A percentile compares a stretch with the other conserved stretches of the same genome.
These are phyloP conservation scores for Etheostoma spectabile DNA, from an alignment of 2,113 vertebrate genomes.

Conservation along the genomic window DNA sequence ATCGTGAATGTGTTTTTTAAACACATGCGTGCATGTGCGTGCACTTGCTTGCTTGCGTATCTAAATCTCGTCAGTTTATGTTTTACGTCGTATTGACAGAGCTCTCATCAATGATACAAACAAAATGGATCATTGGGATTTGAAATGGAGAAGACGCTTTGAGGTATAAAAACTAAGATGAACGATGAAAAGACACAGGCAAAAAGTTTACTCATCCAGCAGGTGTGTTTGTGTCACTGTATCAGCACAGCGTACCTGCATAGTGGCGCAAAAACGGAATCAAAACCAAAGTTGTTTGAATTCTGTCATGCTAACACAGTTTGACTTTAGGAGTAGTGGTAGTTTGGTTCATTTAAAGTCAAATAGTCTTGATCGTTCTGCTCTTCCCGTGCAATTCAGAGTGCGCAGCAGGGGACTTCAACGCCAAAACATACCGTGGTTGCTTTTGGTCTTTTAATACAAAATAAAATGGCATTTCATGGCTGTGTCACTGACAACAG, in stretches of 20 bases:
- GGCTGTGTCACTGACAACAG: constrained; percentile 43
- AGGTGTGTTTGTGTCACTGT: not conserved
- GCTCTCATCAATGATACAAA: constrained; percentile 16
- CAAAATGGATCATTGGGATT: constrained; percentile 40
- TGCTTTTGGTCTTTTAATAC: constrained; percentile 23
- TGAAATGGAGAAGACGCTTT: constrained; percentile 49
- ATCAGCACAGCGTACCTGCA: not conserved
- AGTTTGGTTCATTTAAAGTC: not conserved
- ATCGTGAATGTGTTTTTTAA: constrained; percentile 37
- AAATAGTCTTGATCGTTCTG: not conserved
- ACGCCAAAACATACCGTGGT: not conserved
- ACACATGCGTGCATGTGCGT: constrained; percentile 20
- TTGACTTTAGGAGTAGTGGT: too few relatives aligned
- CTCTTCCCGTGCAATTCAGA: not conserved
- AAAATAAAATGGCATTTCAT: constrained; percentile 48
- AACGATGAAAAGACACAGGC: constrained; percentile 6
- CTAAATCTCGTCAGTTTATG: constrained; percentile 16
- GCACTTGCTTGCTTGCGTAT: constrained; percentile 33
- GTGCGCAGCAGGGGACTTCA: not conserved
- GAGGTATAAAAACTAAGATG: constrained; percentile 34
- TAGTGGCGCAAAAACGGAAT: not conserved
- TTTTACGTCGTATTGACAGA: constrained; percentile 28
- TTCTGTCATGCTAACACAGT: not conserved
- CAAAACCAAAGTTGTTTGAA: not conserved
- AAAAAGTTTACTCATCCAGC: constrained; percentile 12